A percentile compares a stretch with the other conserved stretches of the same genome.
These are phyloP conservation scores for Lethrus apterus DNA, from an alignment of 1,140 invertebrate genomes.

Conservation along the genomic window DNA sequence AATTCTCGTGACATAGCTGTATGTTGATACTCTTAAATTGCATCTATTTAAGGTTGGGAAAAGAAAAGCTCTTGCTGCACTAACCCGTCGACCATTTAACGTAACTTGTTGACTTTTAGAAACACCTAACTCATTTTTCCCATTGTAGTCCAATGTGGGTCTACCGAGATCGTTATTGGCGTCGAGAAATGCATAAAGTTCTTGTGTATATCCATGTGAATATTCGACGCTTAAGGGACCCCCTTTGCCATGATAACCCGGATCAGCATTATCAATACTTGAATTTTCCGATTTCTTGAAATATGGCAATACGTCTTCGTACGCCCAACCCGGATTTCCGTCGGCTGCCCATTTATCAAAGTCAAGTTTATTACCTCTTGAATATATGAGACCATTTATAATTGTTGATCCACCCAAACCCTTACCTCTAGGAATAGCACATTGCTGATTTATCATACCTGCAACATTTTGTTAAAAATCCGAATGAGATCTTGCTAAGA, in stretches of 20 bases:
- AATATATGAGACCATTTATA: slow-evolving; percentile 69
- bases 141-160: slow-evolving; percentile 11
- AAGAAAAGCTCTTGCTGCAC: slow-evolving; percentile 45
- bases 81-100: slow-evolving; percentile 44
- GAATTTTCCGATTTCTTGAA: too few relatives aligned
- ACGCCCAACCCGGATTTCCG: too few relatives aligned
- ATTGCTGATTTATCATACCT: too few relatives aligned
- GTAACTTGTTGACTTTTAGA: slow-evolving; percentile 20
- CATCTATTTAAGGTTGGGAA: slow-evolving; percentile 39
- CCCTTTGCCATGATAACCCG: too few relatives aligned
- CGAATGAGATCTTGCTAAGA: background rate
- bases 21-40: slow-evolving; percentile 46
- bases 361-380: too few relatives aligned
- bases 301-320: too few relatives aligned
- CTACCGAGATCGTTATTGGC: slow-evolving; percentile 16
- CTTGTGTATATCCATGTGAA: background rate
- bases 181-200: too few relatives aligned
- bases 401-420: slow-evolving; percentile 59
- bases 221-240: too few relatives aligned
- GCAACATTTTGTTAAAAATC: background rate
- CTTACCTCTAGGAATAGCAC: too few relatives aligned
- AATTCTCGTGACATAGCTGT: slow-evolving; percentile 39
- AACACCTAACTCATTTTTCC: too few relatives aligned
- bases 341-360: too few relatives aligned
- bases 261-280: background rate